Base-by-base conservation (phyloP, 2,888 invertebrate genomes). In the Harpagoxenus sublaevis region DNA sequence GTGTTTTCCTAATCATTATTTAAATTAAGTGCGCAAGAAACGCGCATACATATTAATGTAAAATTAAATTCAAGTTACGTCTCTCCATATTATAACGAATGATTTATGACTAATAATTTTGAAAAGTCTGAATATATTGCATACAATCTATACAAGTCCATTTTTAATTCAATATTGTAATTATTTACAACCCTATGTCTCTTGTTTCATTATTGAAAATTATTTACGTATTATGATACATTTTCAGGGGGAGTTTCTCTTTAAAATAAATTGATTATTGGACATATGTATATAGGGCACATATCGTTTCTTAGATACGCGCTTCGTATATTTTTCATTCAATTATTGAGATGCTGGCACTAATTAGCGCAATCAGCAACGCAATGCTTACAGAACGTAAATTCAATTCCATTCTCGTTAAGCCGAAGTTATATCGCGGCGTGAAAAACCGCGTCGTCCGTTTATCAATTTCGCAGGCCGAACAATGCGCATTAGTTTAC, bases 401-500 rank as follows among this genome's bases (percentile, higher is more conserved):
- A 81, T 81, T 73, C 60, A 73, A 73, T 73, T 81, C 4, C 48
- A 48, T 60, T 57, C 71, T 79, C 35, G 79, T 81, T 81, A 81
- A 73, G 79, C 73, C 39, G 18, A 81, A 81, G 79, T 81, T 73
- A 60, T 81, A 71, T 81, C 48, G 45, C 39, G 28, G 71, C 35
- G 35, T 62, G 79, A 81, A 81, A 81, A 81, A 73, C 73, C 39
- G 45, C 39, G 45, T 48, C 79, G 73, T 81, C 48, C 73, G 60
- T 81, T 81, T 73, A 81, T 81, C 73, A 81, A 73, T 81, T 73
- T 81, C 48, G 60, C 73, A 15, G 60, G 9, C 48, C 60, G 48
- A 81, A 79, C 79, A 79, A 60, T 79, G 79, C 71, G 57, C 71
- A 79, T 81, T 73, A 73, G 79, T 81, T 81, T 83, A 48, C 39